These are phyloP conservation scores for Agrotis segetum DNA, from an alignment of 2,888 invertebrate genomes.

Conservation along the genomic window DNA sequence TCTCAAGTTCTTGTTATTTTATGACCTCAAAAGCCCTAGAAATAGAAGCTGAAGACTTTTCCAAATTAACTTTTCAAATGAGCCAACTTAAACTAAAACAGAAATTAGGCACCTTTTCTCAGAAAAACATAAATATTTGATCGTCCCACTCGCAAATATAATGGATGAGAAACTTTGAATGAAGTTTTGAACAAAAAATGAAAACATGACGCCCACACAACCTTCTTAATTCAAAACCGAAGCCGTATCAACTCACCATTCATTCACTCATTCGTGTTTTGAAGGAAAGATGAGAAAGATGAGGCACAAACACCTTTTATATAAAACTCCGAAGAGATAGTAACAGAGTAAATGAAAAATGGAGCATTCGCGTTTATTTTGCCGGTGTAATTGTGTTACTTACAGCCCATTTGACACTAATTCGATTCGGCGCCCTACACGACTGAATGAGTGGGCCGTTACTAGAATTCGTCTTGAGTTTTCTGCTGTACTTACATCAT, in stretches of 20 bases:
- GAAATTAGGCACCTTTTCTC: neutral
- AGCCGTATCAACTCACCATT: constrained; percentile 29
- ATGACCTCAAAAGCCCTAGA: neutral
- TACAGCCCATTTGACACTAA: constrained; percentile 72
- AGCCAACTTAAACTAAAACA: neutral
- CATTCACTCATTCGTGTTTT: constrained; percentile 5
- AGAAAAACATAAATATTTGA: neutral
- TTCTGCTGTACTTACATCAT: constrained; percentile 20
- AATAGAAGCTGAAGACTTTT: neutral
- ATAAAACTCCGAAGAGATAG: constrained; percentile 16
- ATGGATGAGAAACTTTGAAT: constrained; percentile 35
- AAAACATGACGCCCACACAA: constrained; percentile 31
- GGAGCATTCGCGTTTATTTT: constrained; percentile 53
- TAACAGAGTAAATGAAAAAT: constrained; percentile 18
- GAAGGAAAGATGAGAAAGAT: constrained; percentile 28
- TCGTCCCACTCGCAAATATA: constrained; percentile 25
- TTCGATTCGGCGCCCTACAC: constrained; percentile 62
- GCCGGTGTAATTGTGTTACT: constrained; percentile 61
- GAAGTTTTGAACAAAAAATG: constrained; percentile 12
- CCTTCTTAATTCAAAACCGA: constrained; percentile 23
- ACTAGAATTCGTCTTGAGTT: constrained; percentile 47
- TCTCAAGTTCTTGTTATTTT: neutral
- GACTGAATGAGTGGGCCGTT: constrained; percentile 52
- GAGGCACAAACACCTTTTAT: constrained; percentile 43
- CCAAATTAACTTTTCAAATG: neutral